A percentile compares a stretch with the other conserved stretches of the same genome.
phyloP scores from a whole-genome alignment of 2,113 vertebrate genomes.

The cat (Felis catus) region DNA sequence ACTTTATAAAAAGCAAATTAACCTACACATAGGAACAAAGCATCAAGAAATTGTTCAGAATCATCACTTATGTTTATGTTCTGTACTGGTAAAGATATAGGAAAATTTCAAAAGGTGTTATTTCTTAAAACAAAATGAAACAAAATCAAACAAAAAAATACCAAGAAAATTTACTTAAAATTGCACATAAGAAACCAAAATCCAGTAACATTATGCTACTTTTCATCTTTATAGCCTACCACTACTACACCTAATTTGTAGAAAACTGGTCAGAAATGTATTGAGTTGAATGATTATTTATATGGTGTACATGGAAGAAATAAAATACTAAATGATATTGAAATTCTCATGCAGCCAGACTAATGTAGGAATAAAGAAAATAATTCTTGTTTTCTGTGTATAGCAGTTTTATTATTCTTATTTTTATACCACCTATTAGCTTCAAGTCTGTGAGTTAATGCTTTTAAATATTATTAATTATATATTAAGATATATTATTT shows the following conservation, averaged over 20 bases:
- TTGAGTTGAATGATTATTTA: slow-evolving; percentile 26
- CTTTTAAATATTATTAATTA: slow-evolving; percentile 55
- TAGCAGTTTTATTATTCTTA: slow-evolving; percentile 38
- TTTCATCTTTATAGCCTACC: neutral
- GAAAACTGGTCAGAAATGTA: neutral
- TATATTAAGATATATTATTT: slow-evolving; percentile 47
- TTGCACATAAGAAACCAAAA: neutral
- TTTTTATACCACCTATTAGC: neutral
- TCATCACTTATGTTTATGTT: neutral
- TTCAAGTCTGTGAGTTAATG: slow-evolving; percentile 15
- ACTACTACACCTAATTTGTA: neutral
- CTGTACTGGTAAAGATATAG: neutral
- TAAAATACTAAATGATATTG: slow-evolving; percentile 19
- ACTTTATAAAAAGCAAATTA: slow-evolving; percentile 30
- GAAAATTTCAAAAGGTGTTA: neutral
- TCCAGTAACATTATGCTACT: neutral
- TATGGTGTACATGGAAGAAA: neutral
- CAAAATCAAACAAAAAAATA: neutral
- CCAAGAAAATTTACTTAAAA: neutral
- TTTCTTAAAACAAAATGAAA: neutral
- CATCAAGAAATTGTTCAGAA: neutral
- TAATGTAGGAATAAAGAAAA: neutral
- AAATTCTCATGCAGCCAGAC: neutral
- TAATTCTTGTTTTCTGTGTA: neutral
- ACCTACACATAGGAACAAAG: neutral